phyloP scores from a whole-genome alignment of 1,140 invertebrate species.

The Coptotermes formosanus region DNA sequence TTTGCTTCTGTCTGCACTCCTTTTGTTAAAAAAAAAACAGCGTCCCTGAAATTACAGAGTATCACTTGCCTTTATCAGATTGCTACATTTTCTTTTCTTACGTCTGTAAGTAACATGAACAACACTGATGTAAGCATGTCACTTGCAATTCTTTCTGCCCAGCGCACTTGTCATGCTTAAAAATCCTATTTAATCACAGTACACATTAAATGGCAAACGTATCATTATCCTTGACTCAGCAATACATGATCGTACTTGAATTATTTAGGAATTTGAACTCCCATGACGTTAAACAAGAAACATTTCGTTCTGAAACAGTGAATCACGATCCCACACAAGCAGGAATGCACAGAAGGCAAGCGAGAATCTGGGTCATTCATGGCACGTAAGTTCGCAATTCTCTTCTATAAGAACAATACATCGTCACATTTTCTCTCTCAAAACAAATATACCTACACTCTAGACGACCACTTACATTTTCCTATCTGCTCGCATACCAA shows the following conservation, averaged over 20 bases:
- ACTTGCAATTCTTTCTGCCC: too few species aligned
- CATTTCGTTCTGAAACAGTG: background rate
- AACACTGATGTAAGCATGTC: too few species aligned
- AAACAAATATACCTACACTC: background rate
- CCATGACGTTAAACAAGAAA: background rate
- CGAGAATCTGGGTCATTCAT: background rate
- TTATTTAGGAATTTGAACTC: background rate
- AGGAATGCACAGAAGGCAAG: background rate
- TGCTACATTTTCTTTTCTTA: too few species aligned
- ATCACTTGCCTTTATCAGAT: too few species aligned
- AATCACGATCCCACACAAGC: background rate
- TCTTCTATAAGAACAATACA: background rate
- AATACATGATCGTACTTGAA: background rate
- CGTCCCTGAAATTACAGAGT: too few species aligned
- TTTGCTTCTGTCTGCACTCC: too few species aligned
- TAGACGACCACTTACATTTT: background rate
- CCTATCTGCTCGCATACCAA: too few species aligned
- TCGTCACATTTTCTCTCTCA: background rate
- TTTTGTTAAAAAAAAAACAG: too few species aligned
- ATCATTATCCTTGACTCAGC: background rate
- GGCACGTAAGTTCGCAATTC: background rate
- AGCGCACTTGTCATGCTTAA: too few species aligned
- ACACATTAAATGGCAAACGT: background rate
- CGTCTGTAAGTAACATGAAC: too few species aligned
- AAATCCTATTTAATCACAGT: background rate